phyloP scores from a whole-genome alignment of 1,140 invertebrate genomes.

The Papilio xuthus region DNA sequence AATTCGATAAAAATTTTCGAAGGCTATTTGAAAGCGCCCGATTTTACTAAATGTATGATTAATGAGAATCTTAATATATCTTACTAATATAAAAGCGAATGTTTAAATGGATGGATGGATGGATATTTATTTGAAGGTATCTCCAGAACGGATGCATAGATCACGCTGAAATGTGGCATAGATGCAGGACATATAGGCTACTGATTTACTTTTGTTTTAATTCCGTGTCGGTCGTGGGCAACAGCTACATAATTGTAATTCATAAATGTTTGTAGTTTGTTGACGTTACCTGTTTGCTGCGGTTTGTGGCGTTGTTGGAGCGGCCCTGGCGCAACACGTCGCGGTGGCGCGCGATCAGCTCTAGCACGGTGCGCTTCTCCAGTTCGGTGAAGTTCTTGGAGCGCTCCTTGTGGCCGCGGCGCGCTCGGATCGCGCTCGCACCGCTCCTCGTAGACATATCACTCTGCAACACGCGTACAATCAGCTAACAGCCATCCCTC shows the following conservation, averaged over 20 bases:
- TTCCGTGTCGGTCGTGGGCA: too few species aligned
- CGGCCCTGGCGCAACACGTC: constrained; percentile 79
- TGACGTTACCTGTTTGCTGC: constrained; percentile 72
- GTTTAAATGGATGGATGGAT: too few species aligned
- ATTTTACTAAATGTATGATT: constrained; percentile 20
- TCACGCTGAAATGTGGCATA: too few species aligned
- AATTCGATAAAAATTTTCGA: too few species aligned
- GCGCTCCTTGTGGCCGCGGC: constrained; percentile 79
- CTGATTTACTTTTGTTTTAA: too few species aligned
- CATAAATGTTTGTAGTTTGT: too few species aligned
- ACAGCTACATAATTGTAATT: too few species aligned
- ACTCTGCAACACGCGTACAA: constrained; percentile 53
- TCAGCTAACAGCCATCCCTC: neutral
- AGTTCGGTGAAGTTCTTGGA: constrained; percentile 80
- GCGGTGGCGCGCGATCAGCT: constrained; percentile 76
- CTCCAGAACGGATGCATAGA: too few species aligned
- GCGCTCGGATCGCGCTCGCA: constrained; percentile 63
- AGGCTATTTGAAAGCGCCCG: neutral
- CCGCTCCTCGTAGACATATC: constrained; percentile 76
- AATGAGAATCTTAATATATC: constrained; percentile 6
- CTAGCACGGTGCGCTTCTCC: constrained; percentile 78
- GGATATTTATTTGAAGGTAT: too few species aligned
- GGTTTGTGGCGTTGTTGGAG: constrained; percentile 80
- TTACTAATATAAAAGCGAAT: too few species aligned
- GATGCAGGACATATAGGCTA: too few species aligned